Evolutionary conservation across 1,140 invertebrate genomes (phyloP), one percentile per base, ranked within the genome.

Genomic region (Chelonus insularis): DNA sequence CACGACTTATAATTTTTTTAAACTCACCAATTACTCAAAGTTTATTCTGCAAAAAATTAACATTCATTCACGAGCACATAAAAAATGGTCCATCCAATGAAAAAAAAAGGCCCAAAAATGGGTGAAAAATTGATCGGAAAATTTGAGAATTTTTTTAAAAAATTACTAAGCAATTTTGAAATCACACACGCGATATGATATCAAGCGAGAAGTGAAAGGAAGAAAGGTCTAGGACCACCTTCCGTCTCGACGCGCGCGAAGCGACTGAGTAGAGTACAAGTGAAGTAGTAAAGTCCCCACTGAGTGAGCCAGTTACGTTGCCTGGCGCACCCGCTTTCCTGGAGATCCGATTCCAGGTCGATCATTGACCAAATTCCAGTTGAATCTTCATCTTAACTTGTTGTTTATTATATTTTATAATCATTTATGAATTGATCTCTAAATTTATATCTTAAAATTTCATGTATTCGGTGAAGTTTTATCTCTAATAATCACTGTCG

Each of bases 201-300:
- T 43, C 16, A 18, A 16, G 8, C 16, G 14, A 18, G 18, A 8
- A 39, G n/a, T 39, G 11, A 39, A 14, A 43, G 41, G 18, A 16
- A 16, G 41, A 51, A 5, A 12, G 41, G 50, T 43, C 32, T 59
- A 55, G 34, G 39, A 57, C 52, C 41, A 69, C 72, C 73, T 69
- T 71, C 62, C 70, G 60, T 68, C 50, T 65, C 60, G 69, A 72
- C 70, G 71, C 74, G 77, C 77, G 75, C 77, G 68, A 72, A 71
- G 75, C 75, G 70, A 79, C 77, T 79, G 74, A 72, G 54, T 51
- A 63, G 32, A 29, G 3, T 29, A 29, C 25, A 29, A 29, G 25
- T 29, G 25, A 29, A 29, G 25, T 29, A 29, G 36, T 47, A 52
- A 54, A 68, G 62, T 54, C 51, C 41, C 32, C 60, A 37, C 34